Evolutionary conservation across 2,888 invertebrate genomes (phyloP).

Genomic region (Falcaria lacertinaria): DNA sequence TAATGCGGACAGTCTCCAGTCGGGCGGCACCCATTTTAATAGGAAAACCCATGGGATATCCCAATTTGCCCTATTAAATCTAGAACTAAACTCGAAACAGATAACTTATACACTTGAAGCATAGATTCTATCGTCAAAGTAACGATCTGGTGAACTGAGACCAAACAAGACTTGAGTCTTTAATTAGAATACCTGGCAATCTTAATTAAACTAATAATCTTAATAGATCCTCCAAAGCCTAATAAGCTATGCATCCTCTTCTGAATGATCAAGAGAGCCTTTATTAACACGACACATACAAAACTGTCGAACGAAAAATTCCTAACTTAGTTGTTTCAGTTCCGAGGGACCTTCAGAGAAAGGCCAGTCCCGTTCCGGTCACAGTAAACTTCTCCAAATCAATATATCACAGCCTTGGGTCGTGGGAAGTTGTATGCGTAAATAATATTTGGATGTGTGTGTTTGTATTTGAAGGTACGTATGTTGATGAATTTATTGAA

Average conservation of each 20-base stretch:
- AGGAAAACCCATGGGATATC: no score
- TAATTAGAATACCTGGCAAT: no score
- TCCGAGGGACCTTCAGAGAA: not conserved
- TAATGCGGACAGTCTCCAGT: no score
- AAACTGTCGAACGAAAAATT: not conserved
- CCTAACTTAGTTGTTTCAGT: not conserved
- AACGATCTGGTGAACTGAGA: no score
- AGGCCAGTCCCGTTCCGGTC: not conserved
- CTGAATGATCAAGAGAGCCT: not conserved
- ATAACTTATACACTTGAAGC: no score
- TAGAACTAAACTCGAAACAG: no score
- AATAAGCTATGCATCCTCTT: not conserved
- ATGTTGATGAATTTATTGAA: no score
- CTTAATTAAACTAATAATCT: no score
- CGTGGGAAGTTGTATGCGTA: not conserved
- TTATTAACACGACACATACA: not conserved
- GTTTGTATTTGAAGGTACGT: not conserved
- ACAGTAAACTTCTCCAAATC: not conserved
- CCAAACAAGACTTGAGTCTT: no score
- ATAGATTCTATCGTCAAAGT: no score
- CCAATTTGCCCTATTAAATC: no score
- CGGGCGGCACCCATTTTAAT: no score
- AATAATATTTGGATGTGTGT: not conserved
- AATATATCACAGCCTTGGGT: not conserved
- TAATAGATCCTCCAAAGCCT: not conserved